These are phyloP conservation scores for Drosophila tsacasi DNA, from an alignment of 1,140 invertebrate genomes.

Conservation along the genomic window DNA sequence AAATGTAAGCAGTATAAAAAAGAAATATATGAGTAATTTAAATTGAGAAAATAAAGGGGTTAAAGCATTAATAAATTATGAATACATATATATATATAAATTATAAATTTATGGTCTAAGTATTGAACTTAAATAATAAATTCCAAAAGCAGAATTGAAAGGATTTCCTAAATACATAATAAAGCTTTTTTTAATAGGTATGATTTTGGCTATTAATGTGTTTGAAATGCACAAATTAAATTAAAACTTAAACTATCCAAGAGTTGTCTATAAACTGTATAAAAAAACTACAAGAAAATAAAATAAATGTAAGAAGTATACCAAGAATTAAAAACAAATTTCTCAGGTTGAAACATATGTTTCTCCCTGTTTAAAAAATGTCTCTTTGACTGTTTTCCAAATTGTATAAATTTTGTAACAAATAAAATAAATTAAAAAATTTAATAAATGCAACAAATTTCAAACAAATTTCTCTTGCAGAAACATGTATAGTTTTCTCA, in stretches of 20 bases:
- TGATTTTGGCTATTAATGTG: no score
- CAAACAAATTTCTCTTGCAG: no score
- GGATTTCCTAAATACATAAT: background rate
- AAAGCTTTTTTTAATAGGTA: no score
- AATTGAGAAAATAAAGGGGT: rapidly evolving
- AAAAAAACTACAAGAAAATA: background rate
- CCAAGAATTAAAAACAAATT: background rate
- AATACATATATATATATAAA: no score
- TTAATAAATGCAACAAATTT: no score
- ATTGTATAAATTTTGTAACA: no score
- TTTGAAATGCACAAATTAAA: background rate
- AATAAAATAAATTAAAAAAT: no score
- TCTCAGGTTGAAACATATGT: background rate
- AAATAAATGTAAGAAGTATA: background rate
- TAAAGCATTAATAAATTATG: background rate
- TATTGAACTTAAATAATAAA: background rate
- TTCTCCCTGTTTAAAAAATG: background rate
- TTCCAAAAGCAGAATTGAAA: no score
- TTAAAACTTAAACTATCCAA: background rate
- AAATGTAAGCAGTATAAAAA: background rate
- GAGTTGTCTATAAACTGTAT: background rate
- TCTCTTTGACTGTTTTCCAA: no score
- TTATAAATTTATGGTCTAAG: no score
- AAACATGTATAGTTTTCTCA: no score
- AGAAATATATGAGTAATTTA: background rate